Conservation (phyloP, 2,797 vertebrate genomes). For the Astyanax mexicanus region DNA sequence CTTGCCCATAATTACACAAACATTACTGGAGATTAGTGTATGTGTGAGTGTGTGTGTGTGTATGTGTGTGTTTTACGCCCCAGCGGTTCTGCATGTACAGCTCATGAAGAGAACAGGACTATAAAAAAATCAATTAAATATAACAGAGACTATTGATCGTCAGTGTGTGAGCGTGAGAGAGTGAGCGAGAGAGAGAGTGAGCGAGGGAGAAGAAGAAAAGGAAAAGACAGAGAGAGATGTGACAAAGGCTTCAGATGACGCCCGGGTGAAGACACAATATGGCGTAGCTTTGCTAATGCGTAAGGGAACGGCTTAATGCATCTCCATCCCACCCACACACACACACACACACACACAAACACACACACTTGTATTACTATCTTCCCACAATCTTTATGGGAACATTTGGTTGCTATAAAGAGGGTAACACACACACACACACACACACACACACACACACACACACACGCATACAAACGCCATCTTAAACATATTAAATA, state of each 20-base stretch:
- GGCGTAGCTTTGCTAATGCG: slow-evolving; percentile 16
- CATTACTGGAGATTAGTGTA: no score
- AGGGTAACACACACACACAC: neutral
- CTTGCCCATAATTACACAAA: no score
- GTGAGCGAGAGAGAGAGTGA: neutral
- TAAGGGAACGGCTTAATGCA: slow-evolving; percentile 38
- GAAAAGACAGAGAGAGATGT: neutral
- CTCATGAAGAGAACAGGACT: slow-evolving; percentile 33
- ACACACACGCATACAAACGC: neutral
- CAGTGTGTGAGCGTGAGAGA: neutral
- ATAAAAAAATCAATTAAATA: slow-evolving; percentile 55
- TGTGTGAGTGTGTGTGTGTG: slow-evolving; percentile 15
- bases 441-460: neutral
- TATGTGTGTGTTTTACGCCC: slow-evolving; percentile 13
- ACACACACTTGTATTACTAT: neutral
- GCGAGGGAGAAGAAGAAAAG: neutral
- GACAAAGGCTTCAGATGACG: neutral
- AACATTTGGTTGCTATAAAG: neutral
- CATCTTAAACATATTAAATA: slow-evolving; percentile 53
- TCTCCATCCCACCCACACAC: slow-evolving; percentile 9
- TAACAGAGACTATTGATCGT: slow-evolving; percentile 48
- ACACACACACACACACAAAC: slow-evolving; percentile 8
- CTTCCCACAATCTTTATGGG: neutral
- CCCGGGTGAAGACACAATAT: slow-evolving; percentile 31
- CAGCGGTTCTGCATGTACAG: slow-evolving; percentile 16